These are phyloP conservation scores for Mayetiola destructor DNA, from an alignment of 2,888 invertebrate genomes.

Conservation along the genomic window DNA sequence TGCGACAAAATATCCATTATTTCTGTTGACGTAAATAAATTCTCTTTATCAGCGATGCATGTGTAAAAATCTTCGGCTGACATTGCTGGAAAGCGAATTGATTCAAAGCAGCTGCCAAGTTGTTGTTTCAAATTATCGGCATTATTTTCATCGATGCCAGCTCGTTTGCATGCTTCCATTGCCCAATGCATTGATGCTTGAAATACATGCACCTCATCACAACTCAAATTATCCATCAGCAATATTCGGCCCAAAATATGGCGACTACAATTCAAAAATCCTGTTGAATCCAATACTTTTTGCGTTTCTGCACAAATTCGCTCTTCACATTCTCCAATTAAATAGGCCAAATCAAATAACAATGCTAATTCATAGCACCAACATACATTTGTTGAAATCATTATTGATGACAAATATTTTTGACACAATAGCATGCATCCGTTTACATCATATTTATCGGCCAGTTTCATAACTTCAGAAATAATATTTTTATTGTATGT, in stretches of 20 bases:
- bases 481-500: not conserved
- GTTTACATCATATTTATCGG: conserved; percentile 14
- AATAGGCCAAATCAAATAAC: not conserved
- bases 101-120: conserved; percentile 14
- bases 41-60: conserved; percentile 6
- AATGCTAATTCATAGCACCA: conserved; percentile 13
- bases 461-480: conserved; percentile 12
- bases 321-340: conserved; percentile 10
- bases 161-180: not conserved
- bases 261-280: not conserved
- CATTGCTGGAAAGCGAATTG: conserved; percentile 15
- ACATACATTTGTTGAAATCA: not conserved
- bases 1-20: conserved; percentile 12
- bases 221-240: conserved; percentile 11
- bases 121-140: conserved; percentile 11
- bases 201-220: conserved; percentile 14
- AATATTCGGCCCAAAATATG: conserved; percentile 1
- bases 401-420: not conserved
- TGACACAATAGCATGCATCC: conserved; percentile 12
- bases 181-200: conserved; percentile 12
- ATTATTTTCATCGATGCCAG: not conserved
- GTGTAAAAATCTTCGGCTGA: conserved; percentile 11
- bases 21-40: not conserved
- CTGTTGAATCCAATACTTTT: not conserved
- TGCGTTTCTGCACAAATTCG: conserved; percentile 13